Evolutionary conservation across 2,113 vertebrate species (phyloP), one percentile per base, ranked within the genome.

Genomic region (Misgurnus anguillicaudatus): DNA sequence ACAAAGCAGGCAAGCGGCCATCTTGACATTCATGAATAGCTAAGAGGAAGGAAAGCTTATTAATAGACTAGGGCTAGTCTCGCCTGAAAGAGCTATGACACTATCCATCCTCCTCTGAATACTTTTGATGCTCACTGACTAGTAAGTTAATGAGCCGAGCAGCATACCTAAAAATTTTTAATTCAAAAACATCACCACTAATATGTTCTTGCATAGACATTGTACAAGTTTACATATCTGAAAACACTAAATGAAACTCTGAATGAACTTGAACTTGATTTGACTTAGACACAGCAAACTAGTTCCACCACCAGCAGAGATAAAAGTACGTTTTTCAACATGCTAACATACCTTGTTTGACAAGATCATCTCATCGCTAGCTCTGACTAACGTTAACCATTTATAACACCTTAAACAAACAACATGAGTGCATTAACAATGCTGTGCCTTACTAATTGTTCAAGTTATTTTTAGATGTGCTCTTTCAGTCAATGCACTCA

Each of bases 11-110:
- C 70, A 73, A 64, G 45, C 65, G 63, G 77, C 45, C 39, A 68
- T 77, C 71, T 67, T 71, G 48, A 58, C 68, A 53, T 53, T 83
- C 41, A 71, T 82, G 77, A 82, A 83, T 53, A 60, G 77, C 63
- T 42, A 45, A 61, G 21, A 80, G 66, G 75, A 80, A 78, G 62
- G 64, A 75, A 79, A 62, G 74, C 68, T 41, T 85, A 86, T 87
- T 83, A 80, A 83, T 79, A 87, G 83, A 81, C 55, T 60, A 36
- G 72, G 64, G 62, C 13, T 31, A 7, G 69, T 68, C 19, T 75
- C 39, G 19, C 36, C 79, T 17, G 2, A 66, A 65, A 38, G 24
- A 62, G 67, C 69, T 45, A 67, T 65, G 75, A 51, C 24, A 64
- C 36, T 13, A 41, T 69, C 81, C 58, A 68, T 63, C 62, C 41